Evolutionary conservation across 2,888 invertebrate species (phyloP).

Genomic region (Cheilosia vernalis): DNA sequence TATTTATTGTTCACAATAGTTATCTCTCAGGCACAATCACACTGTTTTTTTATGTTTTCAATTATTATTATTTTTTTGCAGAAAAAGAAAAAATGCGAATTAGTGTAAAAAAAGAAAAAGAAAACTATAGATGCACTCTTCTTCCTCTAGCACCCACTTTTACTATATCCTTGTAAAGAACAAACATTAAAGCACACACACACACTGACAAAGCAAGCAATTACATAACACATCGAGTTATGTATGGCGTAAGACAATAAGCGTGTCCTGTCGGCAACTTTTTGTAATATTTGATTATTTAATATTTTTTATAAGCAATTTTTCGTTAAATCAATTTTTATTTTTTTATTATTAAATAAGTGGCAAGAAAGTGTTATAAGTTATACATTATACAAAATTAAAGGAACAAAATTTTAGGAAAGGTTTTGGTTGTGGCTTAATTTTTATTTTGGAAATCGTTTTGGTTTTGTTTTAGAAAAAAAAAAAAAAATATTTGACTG

Average conservation of each 20-base stretch:
- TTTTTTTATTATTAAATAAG: constrained; percentile 28
- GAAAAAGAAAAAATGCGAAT: constrained; percentile 73
- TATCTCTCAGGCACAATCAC: constrained; percentile 34
- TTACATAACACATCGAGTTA: constrained; percentile 35
- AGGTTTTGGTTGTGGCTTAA: constrained; percentile 29
- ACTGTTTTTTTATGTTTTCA: constrained; percentile 52
- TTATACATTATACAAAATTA: constrained; percentile 28
- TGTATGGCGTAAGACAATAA: constrained; percentile 32
- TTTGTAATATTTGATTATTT: constrained; percentile 60
- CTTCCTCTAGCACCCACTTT: constrained; percentile 46
- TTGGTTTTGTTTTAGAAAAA: constrained; percentile 28
- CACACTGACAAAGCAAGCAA: background rate
- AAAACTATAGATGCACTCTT: constrained; percentile 44
- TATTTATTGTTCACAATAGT: constrained; percentile 35
- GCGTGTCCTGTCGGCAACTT: constrained; percentile 72
- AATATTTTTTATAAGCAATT: constrained; percentile 21
- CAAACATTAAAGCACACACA: constrained; percentile 14
- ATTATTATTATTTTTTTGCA: constrained; percentile 45
- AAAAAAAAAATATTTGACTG: background rate
- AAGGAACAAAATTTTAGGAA: constrained; percentile 14
- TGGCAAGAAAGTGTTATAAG: constrained; percentile 33
- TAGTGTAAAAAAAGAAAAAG: constrained; percentile 57
- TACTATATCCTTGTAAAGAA: constrained; percentile 37
- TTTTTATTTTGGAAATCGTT: constrained; percentile 30
- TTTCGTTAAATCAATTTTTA: constrained; percentile 20